These are phyloP conservation scores for Sarcoramphus papa DNA, from an alignment of 2,797 vertebrate species.

Conservation along the genomic window DNA sequence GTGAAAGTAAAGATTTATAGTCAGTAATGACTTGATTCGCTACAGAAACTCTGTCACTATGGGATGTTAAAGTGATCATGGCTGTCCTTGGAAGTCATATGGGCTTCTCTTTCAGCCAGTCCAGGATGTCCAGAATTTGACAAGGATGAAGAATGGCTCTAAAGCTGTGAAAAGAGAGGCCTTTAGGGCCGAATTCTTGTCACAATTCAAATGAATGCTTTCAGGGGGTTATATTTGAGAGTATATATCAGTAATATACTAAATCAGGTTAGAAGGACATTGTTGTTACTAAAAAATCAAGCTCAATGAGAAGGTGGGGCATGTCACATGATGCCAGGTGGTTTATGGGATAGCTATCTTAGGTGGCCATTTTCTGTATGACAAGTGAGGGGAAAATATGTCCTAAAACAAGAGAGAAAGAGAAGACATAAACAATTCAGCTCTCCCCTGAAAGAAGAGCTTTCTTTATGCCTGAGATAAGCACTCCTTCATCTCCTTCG, in stretches of 20 bases:
- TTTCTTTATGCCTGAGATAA: not conserved
- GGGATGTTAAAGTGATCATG: not conserved
- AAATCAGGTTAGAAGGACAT: not conserved
- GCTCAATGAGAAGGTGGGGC: not conserved
- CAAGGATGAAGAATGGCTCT: not conserved
- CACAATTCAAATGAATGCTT: not conserved
- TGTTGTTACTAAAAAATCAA: not conserved
- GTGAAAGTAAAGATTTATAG: not conserved
- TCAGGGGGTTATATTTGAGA: not conserved
- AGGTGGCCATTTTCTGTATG: not conserved
- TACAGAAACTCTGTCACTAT: not conserved
- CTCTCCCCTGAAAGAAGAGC: not conserved
- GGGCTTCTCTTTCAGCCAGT: not conserved
- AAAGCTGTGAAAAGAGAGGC: not conserved
- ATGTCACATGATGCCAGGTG: not conserved
- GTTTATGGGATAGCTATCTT: not conserved
- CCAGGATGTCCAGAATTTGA: not conserved
- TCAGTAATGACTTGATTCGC: not conserved
- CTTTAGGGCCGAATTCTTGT: not conserved
- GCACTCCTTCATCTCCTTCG: not conserved
- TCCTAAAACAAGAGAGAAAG: not conserved
- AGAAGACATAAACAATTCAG: not conserved
- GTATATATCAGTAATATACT: not conserved
- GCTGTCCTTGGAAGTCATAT: not conserved
- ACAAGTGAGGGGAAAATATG: not conserved